phyloP scores from a whole-genome alignment of 2,113 vertebrate genomes.

The Ictalurus punctatus region DNA sequence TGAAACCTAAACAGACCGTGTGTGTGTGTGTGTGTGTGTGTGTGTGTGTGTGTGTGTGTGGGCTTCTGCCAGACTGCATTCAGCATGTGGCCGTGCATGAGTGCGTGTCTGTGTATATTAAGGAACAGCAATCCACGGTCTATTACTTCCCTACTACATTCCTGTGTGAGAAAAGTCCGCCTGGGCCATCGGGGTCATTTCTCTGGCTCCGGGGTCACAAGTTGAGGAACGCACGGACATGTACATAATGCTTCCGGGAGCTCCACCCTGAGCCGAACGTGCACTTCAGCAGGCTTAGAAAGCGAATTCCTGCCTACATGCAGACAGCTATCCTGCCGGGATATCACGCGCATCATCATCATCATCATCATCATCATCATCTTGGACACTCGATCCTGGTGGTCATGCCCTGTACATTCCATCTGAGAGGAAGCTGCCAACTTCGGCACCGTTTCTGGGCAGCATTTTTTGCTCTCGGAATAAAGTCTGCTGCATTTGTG shows the following conservation, averaged over 20 bases:
- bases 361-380: too few relatives aligned
- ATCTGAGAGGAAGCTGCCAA: neutral
- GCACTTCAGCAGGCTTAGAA: neutral
- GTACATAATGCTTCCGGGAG: neutral
- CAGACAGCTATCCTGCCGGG: too few relatives aligned
- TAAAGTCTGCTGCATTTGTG: neutral
- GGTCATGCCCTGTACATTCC: neutral
- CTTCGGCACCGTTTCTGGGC: neutral
- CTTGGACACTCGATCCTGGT: neutral
- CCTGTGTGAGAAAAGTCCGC: neutral
- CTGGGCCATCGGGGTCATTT: neutral
- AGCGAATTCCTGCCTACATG: neutral
- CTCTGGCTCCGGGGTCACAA: neutral
- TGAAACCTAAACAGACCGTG: neutral
- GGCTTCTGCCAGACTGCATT: neutral
- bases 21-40: neutral
- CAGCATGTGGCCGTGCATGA: neutral
- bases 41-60: neutral
- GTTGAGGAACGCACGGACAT: neutral
- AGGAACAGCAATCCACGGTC: neutral
- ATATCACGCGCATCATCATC: too few relatives aligned
- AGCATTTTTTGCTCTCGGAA: neutral
- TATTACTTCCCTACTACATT: neutral
- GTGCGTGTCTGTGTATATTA: neutral
- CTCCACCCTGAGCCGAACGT: neutral